These are phyloP conservation scores for Varecia variegata DNA, from an alignment of 2,797 vertebrate genomes.

Conservation along the genomic window DNA sequence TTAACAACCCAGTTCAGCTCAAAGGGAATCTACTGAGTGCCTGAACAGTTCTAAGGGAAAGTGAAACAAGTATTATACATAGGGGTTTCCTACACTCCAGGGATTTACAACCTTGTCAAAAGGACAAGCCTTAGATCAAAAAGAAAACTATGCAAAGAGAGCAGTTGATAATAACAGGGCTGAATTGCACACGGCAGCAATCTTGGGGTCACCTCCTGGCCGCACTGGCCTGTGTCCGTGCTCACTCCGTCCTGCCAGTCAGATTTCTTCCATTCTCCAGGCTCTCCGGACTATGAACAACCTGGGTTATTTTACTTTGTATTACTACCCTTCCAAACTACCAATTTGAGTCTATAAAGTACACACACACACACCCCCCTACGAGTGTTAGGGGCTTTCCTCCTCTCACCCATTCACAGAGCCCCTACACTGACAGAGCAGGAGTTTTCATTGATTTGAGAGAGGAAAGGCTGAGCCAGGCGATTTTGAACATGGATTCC, in stretches of 20 bases:
- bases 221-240: neutral
- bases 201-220: neutral
- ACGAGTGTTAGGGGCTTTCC: neutral
- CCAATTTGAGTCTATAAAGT: neutral
- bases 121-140: neutral
- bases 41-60: neutral
- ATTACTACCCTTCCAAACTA: neutral
- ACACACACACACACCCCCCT: neutral
- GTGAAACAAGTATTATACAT: neutral
- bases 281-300: neutral
- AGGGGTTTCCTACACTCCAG: neutral
- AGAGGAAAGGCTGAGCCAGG: neutral
- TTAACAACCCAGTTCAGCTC: neutral
- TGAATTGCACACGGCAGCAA: neutral
- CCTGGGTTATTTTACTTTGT: neutral
- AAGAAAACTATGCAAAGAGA: neutral
- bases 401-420: neutral
- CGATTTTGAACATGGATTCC: neutral
- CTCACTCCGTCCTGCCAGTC: neutral
- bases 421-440: neutral
- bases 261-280: neutral
- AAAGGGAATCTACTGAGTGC: neutral
- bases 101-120: neutral
- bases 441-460: neutral
- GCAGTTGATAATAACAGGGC: neutral